Evolutionary conservation across 2,113 vertebrate genomes (phyloP).

Genomic region (Serinus canaria): DNA sequence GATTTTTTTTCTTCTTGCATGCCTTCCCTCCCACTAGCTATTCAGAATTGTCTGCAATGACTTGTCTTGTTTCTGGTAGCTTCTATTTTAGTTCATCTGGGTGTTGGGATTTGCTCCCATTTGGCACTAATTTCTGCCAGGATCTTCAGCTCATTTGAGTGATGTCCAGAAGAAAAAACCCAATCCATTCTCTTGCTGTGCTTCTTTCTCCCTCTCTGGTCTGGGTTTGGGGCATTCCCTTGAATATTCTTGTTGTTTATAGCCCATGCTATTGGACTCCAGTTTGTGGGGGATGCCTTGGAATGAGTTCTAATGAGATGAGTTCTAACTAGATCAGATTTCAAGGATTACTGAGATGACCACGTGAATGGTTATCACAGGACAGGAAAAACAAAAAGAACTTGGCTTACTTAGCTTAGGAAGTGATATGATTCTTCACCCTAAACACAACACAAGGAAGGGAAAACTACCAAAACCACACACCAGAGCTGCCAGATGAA

Average conservation of each 20-base stretch:
- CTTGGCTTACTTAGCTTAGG: neutral
- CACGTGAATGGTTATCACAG: neutral
- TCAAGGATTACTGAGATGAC: neutral
- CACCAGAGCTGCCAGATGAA: neutral
- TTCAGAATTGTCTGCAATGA: neutral
- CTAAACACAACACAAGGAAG: neutral
- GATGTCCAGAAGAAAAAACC: neutral
- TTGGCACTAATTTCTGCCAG: neutral
- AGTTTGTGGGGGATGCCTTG: neutral
- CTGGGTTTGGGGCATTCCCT: neutral
- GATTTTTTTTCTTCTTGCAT: neutral
- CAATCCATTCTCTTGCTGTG: neutral
- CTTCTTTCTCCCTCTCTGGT: neutral
- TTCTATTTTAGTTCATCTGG: neutral
- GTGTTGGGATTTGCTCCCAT: neutral
- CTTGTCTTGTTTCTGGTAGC: neutral
- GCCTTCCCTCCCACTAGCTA: neutral
- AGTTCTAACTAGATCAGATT: neutral
- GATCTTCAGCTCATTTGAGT: neutral
- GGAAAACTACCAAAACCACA: neutral
- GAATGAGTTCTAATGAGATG: neutral
- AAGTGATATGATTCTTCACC: neutral
- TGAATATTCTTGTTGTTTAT: neutral
- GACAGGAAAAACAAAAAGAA: neutral
- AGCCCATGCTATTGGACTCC: neutral